Percentiles rank a stretch among this genome's conserved stretches.
Conservation (phyloP, 2,113 vertebrate genomes). For the Heterotis niloticus region DNA sequence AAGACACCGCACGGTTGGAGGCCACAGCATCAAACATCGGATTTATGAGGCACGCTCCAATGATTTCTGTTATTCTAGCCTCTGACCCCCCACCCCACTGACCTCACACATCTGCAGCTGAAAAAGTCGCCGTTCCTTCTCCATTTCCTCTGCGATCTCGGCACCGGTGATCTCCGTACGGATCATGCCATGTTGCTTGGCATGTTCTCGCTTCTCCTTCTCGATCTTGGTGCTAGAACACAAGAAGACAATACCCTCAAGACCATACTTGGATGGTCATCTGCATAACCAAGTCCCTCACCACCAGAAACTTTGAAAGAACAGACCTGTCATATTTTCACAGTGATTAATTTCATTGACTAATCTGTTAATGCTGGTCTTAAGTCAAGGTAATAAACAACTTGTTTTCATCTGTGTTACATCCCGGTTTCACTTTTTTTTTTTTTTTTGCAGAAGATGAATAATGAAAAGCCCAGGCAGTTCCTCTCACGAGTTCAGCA, state of each 20-base stretch:
- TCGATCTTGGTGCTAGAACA: slow-evolving; percentile 73
- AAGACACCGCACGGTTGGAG: too few species aligned
- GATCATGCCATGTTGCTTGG: slow-evolving; percentile 87
- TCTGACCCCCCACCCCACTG: slow-evolving; percentile 9
- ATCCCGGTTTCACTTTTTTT: background rate
- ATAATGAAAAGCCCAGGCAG: background rate
- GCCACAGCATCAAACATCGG: too few species aligned
- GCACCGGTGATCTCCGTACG: slow-evolving; percentile 83
- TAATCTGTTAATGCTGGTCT: background rate
- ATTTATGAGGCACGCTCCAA: too few species aligned
- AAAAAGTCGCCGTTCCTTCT: slow-evolving; percentile 80
- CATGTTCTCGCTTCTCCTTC: slow-evolving; percentile 85
- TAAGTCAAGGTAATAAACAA: background rate
- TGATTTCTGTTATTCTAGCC: background rate
- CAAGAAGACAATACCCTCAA: background rate
- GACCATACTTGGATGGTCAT: too few species aligned
- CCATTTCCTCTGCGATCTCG: slow-evolving; percentile 86
- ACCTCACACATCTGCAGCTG: slow-evolving; percentile 88
- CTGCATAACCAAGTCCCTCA: too few species aligned
- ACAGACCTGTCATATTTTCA: too few species aligned
- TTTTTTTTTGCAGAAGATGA: background rate
- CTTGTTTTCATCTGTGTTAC: background rate
- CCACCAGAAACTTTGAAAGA: too few species aligned
- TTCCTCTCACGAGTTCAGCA: too few species aligned
- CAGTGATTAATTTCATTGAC: too few species aligned